phyloP scores from a whole-genome alignment of 2,888 invertebrate species.

The Alcis repandata region DNA sequence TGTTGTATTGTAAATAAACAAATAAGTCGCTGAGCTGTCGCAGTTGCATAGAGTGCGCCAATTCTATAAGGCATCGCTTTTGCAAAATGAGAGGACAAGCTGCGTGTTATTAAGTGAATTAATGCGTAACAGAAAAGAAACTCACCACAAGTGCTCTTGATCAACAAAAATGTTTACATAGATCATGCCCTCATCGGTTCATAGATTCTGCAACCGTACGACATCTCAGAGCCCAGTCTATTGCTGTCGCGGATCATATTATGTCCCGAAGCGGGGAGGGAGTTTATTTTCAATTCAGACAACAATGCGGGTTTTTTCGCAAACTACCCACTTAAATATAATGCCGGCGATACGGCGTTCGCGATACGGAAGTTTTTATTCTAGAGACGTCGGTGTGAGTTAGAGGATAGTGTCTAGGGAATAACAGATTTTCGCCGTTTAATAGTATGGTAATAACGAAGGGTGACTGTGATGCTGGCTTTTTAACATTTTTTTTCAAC shows the following conservation, averaged over 20 bases:
- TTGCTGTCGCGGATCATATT: conserved; percentile 53
- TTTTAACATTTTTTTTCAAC: no score
- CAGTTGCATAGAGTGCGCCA: no score
- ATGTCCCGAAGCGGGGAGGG: conserved; percentile 59
- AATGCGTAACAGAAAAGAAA: no score
- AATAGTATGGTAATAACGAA: neutral
- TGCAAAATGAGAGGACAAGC: no score
- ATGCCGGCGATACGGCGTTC: conserved; percentile 75
- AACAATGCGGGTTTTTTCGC: conserved; percentile 82
- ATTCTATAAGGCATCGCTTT: no score
- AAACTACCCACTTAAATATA: conserved; percentile 85
- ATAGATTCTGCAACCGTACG: neutral
- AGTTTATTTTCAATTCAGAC: conserved; percentile 83
- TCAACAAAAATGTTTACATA: no score
- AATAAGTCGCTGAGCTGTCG: no score
- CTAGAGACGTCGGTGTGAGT: conserved; percentile 46
- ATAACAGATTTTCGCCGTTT: conserved; percentile 3
- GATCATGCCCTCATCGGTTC: no score
- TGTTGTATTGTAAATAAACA: no score
- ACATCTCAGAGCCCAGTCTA: neutral
- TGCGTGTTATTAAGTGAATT: no score
- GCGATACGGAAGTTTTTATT: conserved; percentile 72
- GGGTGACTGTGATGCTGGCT: neutral
- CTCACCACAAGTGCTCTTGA: no score
- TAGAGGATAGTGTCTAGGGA: conserved; percentile 33